Conservation (phyloP, 2,888 invertebrate genomes). For the Parthenolecanium corni region DNA sequence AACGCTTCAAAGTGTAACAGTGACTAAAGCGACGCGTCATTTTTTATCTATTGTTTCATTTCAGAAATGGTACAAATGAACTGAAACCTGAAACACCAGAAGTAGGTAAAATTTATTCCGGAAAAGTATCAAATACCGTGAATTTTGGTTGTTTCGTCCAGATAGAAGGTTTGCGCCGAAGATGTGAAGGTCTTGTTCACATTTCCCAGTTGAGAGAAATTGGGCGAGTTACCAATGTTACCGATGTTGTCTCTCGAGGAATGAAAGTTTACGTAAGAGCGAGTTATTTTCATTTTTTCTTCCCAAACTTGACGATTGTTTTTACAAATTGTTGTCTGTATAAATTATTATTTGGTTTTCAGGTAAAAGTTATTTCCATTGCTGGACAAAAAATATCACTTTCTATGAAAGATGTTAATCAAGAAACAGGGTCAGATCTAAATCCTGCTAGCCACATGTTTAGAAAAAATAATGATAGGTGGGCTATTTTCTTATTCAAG, state of each 20-base stretch:
- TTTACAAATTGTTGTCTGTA: background rate
- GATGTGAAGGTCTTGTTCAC: conserved; percentile 93
- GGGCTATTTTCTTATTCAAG: conserved; percentile 8
- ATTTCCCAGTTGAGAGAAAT: conserved; percentile 88
- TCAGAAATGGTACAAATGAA: background rate
- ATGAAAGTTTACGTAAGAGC: conserved; percentile 55
- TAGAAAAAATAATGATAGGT: conserved; percentile 42
- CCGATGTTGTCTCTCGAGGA: conserved; percentile 83
- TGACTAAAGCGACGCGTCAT: no score
- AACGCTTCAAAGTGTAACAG: no score
- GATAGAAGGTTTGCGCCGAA: conserved; percentile 74
- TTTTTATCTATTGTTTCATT: no score
- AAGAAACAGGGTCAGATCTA: conserved; percentile 83
- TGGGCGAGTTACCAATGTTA: conserved; percentile 85
- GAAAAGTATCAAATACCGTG: conserved; percentile 88
- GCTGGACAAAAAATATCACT: conserved; percentile 91
- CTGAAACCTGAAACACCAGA: conserved; percentile 48
- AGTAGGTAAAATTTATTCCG: conserved; percentile 78
- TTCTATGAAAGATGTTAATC: conserved; percentile 97
- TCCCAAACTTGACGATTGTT: conserved; percentile 1
- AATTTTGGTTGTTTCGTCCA: conserved; percentile 98
- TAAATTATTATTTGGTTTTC: conserved; percentile 31
- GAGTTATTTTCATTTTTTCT: background rate
- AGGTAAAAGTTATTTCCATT: conserved; percentile 77
- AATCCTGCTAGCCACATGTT: conserved; percentile 69